Evolutionary conservation across 2,888 invertebrate species (phyloP), one percentile per base, ranked within the genome.

Genomic region (Drosophila affinis): DNA sequence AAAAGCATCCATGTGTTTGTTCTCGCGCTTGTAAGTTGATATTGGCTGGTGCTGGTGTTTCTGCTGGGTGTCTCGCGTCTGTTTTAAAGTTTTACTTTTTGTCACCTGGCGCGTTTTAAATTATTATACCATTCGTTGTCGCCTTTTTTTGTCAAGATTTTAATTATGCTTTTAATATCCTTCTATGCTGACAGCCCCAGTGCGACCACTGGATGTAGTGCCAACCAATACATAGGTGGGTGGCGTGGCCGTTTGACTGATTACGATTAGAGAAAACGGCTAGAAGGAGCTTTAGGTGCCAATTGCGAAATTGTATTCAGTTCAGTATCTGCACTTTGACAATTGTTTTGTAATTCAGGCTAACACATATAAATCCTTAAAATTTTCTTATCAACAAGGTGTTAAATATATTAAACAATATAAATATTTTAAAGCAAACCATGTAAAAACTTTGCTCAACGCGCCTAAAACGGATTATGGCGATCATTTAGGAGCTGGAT

Each of bases 101-200:
- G 81, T 81, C 84, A 71, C 73, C 62, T 57, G 74, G 44, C 65
- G 54, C 65, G 32, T 67, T 69, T 77, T 68, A 71, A 76, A 75
- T 86, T 82, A 86, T 84, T 87, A 83, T 86, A 77, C 80, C 83
- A 86, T 85, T 83, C 79, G 62, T 62, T 73, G 87, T 79, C 72
- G 86, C 83, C 80, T 77, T 67, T 62, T 67, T 63, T 62, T 55
- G 55, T 61, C 55, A 51, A 63, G 51, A 61, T 70, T 74, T 75
- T 79, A 87, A 88, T 88, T 87, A 84, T 79, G n/a, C 78, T 76
- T 84, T 84, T 86, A n/a, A n/a, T n/a, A n/a, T 86, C 81, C 85
- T 88, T 78, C 75, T 78, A 71, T 45, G 67, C 64, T 72, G 73
- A 73, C 72, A 62, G 52, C 54, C 71, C 18, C n/a, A 17, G 51